phyloP scores from a whole-genome alignment of 2,797 vertebrate genomes.

The Bovichtus diacanthus region DNA sequence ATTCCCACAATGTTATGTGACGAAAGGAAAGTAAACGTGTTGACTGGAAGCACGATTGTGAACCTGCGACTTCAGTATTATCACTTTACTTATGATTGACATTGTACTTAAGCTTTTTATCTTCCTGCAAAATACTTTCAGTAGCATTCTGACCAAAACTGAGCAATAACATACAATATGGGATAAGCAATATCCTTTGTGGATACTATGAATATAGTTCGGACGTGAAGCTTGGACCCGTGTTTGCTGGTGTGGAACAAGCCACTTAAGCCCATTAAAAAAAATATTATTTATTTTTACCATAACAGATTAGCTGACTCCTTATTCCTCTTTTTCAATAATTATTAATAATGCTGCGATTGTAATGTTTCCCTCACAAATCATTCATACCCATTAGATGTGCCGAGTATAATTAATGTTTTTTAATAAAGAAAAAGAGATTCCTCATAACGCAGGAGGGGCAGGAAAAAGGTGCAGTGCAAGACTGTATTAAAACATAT shows the following conservation, averaged over 20 bases:
- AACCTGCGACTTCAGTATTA: constrained; percentile 22
- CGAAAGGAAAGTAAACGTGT: not conserved
- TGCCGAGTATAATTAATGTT: constrained; percentile 81
- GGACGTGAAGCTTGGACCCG: constrained; percentile 7
- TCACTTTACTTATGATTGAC: constrained; percentile 5
- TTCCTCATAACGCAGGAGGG: constrained; percentile 62
- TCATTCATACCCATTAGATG: constrained; percentile 75
- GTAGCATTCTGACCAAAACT: constrained; percentile 31
- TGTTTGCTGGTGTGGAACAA: constrained; percentile 38
- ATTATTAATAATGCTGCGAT: constrained; percentile 75
- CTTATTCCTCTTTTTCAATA: constrained; percentile 59
- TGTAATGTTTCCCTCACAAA: constrained; percentile 68
- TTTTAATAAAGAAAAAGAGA: constrained; percentile 83
- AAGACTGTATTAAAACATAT: constrained; percentile 82
- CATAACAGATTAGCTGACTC: constrained; percentile 57
- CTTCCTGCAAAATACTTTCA: constrained; percentile 31
- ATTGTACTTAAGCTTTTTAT: constrained; percentile 12
- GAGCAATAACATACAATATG: constrained; percentile 25
- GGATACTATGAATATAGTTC: constrained; percentile 29
- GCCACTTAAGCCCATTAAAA: constrained; percentile 31
- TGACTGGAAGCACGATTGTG: constrained; percentile 2
- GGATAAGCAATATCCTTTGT: constrained; percentile 16
- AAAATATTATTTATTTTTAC: constrained; percentile 46
- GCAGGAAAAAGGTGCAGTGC: constrained; percentile 65
- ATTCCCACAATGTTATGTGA: not conserved